These are phyloP conservation scores for Diplodus puntazzo DNA, from an alignment of 2,797 vertebrate species.

Conservation along the genomic window DNA sequence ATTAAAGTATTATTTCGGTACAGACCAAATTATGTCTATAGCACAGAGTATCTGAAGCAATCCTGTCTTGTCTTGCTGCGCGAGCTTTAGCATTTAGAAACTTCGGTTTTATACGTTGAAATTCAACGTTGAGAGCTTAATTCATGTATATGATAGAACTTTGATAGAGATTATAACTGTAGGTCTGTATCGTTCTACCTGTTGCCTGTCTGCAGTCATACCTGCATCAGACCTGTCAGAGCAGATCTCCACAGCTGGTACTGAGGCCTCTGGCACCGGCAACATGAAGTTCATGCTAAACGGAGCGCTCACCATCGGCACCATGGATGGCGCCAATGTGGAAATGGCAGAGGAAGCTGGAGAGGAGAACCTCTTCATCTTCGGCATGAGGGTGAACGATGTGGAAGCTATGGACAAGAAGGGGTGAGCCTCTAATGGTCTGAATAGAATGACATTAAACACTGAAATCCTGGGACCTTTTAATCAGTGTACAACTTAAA, in stretches of 20 bases:
- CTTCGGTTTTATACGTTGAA: neutral
- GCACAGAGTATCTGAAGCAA: too few species aligned
- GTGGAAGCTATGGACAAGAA: slow-evolving; percentile 90
- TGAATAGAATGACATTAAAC: neutral
- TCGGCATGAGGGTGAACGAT: slow-evolving; percentile 92
- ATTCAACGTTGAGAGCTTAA: too few species aligned
- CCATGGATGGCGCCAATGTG: slow-evolving; percentile 95
- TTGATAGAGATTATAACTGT: neutral
- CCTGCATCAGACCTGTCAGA: slow-evolving; percentile 92
- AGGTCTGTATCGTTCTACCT: too few species aligned
- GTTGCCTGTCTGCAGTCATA: slow-evolving; percentile 81
- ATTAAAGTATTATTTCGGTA: too few species aligned
- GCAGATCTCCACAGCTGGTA: slow-evolving; percentile 94
- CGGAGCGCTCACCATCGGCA: slow-evolving; percentile 93
- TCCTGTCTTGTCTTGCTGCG: neutral
- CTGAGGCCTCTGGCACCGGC: slow-evolving; percentile 93
- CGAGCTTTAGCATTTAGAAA: neutral
- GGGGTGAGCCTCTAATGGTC: slow-evolving; percentile 74
- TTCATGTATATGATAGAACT: neutral
- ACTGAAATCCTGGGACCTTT: neutral
- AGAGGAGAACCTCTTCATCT: slow-evolving; percentile 93
- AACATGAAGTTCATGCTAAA: slow-evolving; percentile 98
- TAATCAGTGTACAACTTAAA: too few species aligned
- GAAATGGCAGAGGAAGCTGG: slow-evolving; percentile 95
- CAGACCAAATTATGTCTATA: neutral